Evolutionary conservation across 64 coral and sea anemone species (phyloP).

Genomic region (Actinia tenebrosa): DNA sequence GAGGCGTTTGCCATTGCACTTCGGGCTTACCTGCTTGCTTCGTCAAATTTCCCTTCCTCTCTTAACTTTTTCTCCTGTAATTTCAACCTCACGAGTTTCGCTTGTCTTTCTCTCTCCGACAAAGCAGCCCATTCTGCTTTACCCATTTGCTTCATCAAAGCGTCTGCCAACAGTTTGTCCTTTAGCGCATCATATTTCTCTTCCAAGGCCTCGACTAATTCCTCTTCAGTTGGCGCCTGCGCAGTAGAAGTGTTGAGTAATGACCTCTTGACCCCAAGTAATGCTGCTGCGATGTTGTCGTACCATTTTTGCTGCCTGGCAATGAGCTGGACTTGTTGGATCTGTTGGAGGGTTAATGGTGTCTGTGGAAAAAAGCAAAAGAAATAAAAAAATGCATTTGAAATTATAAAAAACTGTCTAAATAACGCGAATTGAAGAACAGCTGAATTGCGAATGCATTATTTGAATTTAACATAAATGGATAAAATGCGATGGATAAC

Average conservation of each 20-base stretch:
- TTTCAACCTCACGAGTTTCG: slow-evolving; percentile 70
- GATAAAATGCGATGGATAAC: no score
- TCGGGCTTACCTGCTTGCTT: slow-evolving; percentile 68
- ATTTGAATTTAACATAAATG: no score
- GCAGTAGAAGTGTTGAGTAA: slow-evolving; percentile 13
- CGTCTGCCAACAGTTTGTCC: slow-evolving; percentile 83
- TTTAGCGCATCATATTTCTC: slow-evolving; percentile 97
- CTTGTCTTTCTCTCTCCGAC: slow-evolving; percentile 84
- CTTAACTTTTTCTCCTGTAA: slow-evolving; percentile 88
- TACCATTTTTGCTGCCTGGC: slow-evolving; percentile 86
- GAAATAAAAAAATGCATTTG: background rate
- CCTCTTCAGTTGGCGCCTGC: slow-evolving; percentile 64
- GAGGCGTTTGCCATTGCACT: no score
- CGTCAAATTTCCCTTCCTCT: slow-evolving; percentile 85
- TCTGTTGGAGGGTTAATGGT: slow-evolving; percentile 61
- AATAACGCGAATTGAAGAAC: no score
- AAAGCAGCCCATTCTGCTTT: slow-evolving; percentile 81
- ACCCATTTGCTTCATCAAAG: slow-evolving; percentile 90
- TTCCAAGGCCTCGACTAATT: slow-evolving; percentile 82
- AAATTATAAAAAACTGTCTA: background rate
- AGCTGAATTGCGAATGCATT: no score
- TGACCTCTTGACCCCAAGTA: slow-evolving; percentile 66
- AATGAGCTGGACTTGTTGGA: slow-evolving; percentile 76
- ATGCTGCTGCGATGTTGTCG: slow-evolving; percentile 79
- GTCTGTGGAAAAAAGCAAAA: slow-evolving; percentile 20